phyloP scores from a whole-genome alignment of 2,888 invertebrate genomes.

The Notocelia uddmanniana region DNA sequence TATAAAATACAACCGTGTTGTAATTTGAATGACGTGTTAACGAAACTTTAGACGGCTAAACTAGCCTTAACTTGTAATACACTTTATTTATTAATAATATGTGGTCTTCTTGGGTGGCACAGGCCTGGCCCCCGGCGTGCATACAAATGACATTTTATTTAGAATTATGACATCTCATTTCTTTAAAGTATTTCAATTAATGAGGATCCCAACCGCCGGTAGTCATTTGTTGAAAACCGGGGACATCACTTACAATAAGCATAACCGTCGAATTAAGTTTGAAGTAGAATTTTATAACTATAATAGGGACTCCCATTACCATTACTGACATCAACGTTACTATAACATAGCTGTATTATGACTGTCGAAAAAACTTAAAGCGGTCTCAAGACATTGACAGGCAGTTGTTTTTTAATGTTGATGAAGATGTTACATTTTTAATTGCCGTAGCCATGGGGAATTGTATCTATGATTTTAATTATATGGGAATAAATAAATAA shows the following conservation, averaged over 20 bases:
- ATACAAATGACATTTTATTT: constrained; percentile 65
- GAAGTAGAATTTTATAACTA: constrained; percentile 15
- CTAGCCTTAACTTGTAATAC: constrained; percentile 12
- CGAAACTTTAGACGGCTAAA: too few species aligned
- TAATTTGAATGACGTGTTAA: too few species aligned
- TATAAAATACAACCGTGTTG: too few species aligned
- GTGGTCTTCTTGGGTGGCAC: constrained; percentile 58
- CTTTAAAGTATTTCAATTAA: constrained; percentile 75
- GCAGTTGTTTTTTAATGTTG: constrained; percentile 28
- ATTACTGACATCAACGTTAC: constrained; percentile 12
- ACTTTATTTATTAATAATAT: constrained; percentile 21
- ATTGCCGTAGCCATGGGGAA: background rate
- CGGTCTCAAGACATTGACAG: constrained; percentile 24
- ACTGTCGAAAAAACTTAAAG: constrained; percentile 11
- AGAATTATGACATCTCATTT: constrained; percentile 72
- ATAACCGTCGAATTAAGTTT: constrained; percentile 19
- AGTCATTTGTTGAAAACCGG: constrained; percentile 67
- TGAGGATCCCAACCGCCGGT: constrained; percentile 63
- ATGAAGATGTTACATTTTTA: constrained; percentile 21
- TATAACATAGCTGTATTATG: background rate
- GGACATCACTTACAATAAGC: constrained; percentile 23
- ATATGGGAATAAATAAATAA: background rate
- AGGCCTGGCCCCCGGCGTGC: constrained; percentile 54
- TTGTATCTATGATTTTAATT: background rate
- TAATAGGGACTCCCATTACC: constrained; percentile 7